These are phyloP conservation scores for Mus musculus DNA, from an alignment of 2,113 vertebrate species.

Conservation along the genomic window DNA sequence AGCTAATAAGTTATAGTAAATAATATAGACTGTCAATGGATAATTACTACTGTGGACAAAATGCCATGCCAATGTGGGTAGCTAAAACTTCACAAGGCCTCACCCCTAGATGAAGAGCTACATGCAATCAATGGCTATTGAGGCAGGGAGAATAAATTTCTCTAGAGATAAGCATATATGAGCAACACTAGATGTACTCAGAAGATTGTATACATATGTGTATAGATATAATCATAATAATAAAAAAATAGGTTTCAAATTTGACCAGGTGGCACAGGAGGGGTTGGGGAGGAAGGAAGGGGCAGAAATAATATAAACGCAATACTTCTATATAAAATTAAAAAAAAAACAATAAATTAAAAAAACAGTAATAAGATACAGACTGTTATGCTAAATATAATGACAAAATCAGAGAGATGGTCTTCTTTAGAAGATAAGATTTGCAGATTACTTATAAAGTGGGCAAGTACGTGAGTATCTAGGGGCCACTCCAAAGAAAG, in stretches of 20 bases:
- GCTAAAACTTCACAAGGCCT: background rate
- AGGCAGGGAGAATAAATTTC: background rate
- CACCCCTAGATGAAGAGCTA: background rate
- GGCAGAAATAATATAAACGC: background rate
- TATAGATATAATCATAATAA: background rate
- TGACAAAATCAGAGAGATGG: slow-evolving; percentile 27
- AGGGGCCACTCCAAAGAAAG: slow-evolving; percentile 12
- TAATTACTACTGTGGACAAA: slow-evolving; percentile 43
- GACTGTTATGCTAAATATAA: background rate
- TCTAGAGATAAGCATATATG: background rate
- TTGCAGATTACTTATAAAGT: background rate
- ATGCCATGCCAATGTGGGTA: background rate
- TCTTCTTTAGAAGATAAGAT: slow-evolving; percentile 32
- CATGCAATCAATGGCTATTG: background rate
- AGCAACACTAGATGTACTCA: background rate
- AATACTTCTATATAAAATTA: background rate
- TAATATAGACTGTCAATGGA: slow-evolving; percentile 19
- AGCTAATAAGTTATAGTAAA: slow-evolving; percentile 31
- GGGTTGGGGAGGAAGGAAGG: background rate
- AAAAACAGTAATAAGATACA: background rate
- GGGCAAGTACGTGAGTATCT: slow-evolving; percentile 6
- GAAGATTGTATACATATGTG: background rate
- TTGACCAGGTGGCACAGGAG: background rate
- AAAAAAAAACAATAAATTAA: background rate
- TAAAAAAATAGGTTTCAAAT: background rate